A percentile compares a stretch with the other conserved stretches of the same genome.
These are phyloP conservation scores for Pelodiscus sinensis DNA, from an alignment of 2,113 vertebrate species.

Conservation along the genomic window DNA sequence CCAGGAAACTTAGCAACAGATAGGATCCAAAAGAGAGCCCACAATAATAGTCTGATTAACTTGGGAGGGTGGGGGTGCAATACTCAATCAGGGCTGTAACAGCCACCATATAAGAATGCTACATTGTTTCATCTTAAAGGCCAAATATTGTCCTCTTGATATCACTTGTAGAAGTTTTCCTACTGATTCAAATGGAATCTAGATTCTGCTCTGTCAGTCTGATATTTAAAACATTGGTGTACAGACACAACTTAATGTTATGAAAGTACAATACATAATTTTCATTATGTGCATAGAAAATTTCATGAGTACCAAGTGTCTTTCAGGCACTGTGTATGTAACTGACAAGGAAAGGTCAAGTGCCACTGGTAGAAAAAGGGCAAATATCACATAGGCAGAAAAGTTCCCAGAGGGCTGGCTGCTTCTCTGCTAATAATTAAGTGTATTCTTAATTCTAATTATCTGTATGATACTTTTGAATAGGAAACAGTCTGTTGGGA, in stretches of 20 bases:
- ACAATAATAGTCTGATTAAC: neutral
- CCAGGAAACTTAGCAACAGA: neutral
- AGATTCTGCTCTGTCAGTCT: neutral
- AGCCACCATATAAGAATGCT: neutral
- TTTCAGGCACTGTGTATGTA: neutral
- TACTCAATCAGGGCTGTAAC: neutral
- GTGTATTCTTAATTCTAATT: constrained; percentile 21
- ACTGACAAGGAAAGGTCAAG: neutral
- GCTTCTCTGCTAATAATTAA: neutral
- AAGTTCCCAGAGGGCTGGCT: constrained; percentile 13
- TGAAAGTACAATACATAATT: neutral
- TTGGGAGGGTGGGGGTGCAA: neutral
- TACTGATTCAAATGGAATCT: neutral
- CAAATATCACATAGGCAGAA: neutral
- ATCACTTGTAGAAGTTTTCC: neutral
- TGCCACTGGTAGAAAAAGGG: neutral
- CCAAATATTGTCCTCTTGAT: neutral
- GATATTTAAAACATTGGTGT: neutral
- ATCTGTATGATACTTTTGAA: constrained; percentile 38
- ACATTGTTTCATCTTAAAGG: neutral
- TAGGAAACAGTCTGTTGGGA: constrained; percentile 51
- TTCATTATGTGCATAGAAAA: neutral
- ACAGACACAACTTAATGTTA: neutral
- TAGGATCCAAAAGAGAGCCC: neutral
- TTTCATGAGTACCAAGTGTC: neutral